Conservation (phyloP, 30 jellyfish, hydroid and myxozoan genomes). For the Turritopsis rubra region DNA sequence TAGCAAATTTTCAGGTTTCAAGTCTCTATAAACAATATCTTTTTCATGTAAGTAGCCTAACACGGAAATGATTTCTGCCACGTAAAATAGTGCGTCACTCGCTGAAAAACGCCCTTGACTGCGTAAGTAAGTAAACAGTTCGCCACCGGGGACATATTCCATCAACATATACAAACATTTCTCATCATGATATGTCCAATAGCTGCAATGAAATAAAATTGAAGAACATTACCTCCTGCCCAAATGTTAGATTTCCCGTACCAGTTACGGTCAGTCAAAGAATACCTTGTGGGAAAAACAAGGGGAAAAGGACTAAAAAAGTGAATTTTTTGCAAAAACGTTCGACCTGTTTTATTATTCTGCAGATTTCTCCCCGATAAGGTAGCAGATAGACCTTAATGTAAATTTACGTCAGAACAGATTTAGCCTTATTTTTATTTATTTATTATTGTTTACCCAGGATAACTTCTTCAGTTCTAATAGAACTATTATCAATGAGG, state of each 20-base stretch:
- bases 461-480: too few species aligned
- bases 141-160: slow-evolving; percentile 97
- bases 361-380: too few species aligned
- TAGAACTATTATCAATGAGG: too few species aligned
- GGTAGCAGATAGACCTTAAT: too few species aligned
- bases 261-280: not conserved
- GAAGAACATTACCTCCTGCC: not conserved
- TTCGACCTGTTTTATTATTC: too few species aligned
- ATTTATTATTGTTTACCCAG: too few species aligned
- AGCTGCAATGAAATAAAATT: slow-evolving; percentile 30
- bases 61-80: slow-evolving; percentile 60
- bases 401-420: too few species aligned
- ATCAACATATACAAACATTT: slow-evolving; percentile 69
- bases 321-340: too few species aligned
- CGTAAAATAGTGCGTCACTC: slow-evolving; percentile 60
- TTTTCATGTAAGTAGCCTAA: slow-evolving; percentile 71
- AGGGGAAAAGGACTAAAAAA: too few species aligned
- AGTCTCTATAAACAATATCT: slow-evolving; percentile 79
- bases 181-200: slow-evolving; percentile 55
- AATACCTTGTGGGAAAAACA: not conserved
- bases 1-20: slow-evolving; percentile 87
- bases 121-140: slow-evolving; percentile 76
- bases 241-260: not conserved
- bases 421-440: too few species aligned
- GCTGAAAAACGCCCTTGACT: slow-evolving; percentile 53